phyloP scores from a whole-genome alignment of 2,888 invertebrate genomes.

The Thyatira batis region DNA sequence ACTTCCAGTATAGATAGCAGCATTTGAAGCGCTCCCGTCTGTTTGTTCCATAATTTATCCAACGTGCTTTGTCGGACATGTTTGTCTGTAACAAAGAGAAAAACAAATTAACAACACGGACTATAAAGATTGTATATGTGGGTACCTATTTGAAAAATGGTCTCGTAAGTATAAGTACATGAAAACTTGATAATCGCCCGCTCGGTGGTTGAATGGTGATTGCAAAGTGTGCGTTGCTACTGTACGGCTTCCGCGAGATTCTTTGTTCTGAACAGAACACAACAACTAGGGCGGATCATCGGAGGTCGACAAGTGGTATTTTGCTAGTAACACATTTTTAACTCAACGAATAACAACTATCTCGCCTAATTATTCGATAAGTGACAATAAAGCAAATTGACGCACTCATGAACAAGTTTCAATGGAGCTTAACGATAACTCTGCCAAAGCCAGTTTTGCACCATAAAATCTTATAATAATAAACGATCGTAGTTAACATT shows the following conservation, averaged over 20 bases:
- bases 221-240: background rate
- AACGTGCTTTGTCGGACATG: constrained; percentile 80
- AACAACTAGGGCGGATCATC: constrained; percentile 37
- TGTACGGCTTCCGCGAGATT: constrained; percentile 50
- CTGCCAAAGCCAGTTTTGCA: background rate
- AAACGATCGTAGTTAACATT: background rate
- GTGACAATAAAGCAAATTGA: constrained; percentile 19
- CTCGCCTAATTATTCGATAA: constrained; percentile 35
- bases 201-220: background rate
- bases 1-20: constrained; percentile 82
- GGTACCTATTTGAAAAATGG: background rate
- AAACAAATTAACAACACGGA: background rate
- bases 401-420: constrained; percentile 8
- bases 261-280: constrained; percentile 40
- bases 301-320: constrained; percentile 74
- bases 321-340: constrained; percentile 28
- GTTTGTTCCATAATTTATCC: constrained; percentile 83
- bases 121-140: background rate
- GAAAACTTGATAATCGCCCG: background rate
- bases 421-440: background rate
- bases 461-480: background rate
- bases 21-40: constrained; percentile 79
- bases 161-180: background rate
- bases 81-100: constrained; percentile 72
- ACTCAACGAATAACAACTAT: constrained; percentile 33